Base-by-base conservation (phyloP, 2,888 invertebrate genomes). In the Drosophila neonasuta region DNA sequence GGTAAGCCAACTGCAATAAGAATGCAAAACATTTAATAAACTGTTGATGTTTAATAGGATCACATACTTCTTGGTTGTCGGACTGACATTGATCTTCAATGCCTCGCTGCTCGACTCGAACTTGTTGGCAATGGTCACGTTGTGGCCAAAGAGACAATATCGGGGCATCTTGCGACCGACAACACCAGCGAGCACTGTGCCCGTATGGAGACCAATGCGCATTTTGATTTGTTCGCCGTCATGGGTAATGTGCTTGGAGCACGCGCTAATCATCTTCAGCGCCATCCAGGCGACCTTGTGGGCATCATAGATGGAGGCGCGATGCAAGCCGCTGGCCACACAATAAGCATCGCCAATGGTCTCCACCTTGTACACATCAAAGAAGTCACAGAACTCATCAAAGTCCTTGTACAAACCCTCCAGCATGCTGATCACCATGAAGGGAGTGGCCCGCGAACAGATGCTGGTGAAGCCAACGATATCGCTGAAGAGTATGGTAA, bases 271-370 rank as follows among this genome's bases (percentile, higher is more conserved):
- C 98, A 98, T 98, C 88, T 96, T 95, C 77, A 98, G 90, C 0
- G 96, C 97, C 98, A 98, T 98, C 97, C 97, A 98, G 2, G 97
- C 97, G 44, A 97, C 97, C 91, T 97, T 97, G 77, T 97, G 96
- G 17, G 98, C 97, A 89, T 98, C 98, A 60, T 96, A 97, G 41
- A 93, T 93, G 52, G 96, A 97, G 81, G 94, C 94, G 72, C 95
- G 94, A 90, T 98, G 98, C 7, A 98, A 92, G 0, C 98, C 98
- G 59, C 97, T 97, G 0, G 98, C 98, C 5, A 98, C 98, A 88
- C 98, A 98, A 87, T 98, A 98, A 0, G 98, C 98, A 89, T 98
- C 98, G 0, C 98, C 98, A 81, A 98, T 98, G 6, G 98, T 98
- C 91, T 98, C 98, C 80, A 98, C 98, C 95, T 98, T 98, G 91